Evolutionary conservation across 2,888 invertebrate species (phyloP).

Genomic region (Trichopria drosophilae): DNA sequence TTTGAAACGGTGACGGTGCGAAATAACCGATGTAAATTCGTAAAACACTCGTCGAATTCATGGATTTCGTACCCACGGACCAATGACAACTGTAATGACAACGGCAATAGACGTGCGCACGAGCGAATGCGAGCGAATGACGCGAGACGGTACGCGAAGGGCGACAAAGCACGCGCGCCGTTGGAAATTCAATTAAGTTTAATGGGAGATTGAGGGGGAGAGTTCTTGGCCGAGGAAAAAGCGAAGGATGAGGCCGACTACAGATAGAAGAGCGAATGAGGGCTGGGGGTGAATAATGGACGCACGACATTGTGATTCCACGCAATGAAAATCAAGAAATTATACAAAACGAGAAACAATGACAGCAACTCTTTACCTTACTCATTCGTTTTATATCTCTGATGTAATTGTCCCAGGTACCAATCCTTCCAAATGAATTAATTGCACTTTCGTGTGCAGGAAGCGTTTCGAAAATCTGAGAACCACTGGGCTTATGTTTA

Average conservation of each 20-base stretch:
- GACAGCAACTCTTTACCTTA: neutral
- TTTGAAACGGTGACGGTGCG: slow-evolving; percentile 11
- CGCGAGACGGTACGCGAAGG: no score
- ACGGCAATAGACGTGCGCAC: slow-evolving; percentile 21
- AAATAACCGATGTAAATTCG: slow-evolving; percentile 42
- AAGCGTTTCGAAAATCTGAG: no score
- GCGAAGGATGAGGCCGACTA: slow-evolving; percentile 27
- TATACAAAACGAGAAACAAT: slow-evolving; percentile 13
- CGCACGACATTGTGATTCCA: slow-evolving; percentile 30
- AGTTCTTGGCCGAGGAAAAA: slow-evolving; percentile 24
- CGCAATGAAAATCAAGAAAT: slow-evolving; percentile 25
- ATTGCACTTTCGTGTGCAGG: no score
- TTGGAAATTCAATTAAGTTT: slow-evolving; percentile 64
- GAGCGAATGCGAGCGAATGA: neutral
- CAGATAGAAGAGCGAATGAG: slow-evolving; percentile 27
- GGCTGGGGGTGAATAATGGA: slow-evolving; percentile 31
- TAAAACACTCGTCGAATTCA: slow-evolving; percentile 42
- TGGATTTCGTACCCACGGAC: slow-evolving; percentile 35
- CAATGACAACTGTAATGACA: slow-evolving; percentile 42
- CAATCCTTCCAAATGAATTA: no score
- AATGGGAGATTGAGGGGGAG: slow-evolving; percentile 58
- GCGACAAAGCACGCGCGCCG: slow-evolving; percentile 40
- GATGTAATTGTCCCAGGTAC: no score
- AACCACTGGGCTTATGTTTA: no score
- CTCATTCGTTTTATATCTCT: neutral